Evolutionary conservation across 2,888 invertebrate genomes (phyloP).

Genomic region (Blera fallax): DNA sequence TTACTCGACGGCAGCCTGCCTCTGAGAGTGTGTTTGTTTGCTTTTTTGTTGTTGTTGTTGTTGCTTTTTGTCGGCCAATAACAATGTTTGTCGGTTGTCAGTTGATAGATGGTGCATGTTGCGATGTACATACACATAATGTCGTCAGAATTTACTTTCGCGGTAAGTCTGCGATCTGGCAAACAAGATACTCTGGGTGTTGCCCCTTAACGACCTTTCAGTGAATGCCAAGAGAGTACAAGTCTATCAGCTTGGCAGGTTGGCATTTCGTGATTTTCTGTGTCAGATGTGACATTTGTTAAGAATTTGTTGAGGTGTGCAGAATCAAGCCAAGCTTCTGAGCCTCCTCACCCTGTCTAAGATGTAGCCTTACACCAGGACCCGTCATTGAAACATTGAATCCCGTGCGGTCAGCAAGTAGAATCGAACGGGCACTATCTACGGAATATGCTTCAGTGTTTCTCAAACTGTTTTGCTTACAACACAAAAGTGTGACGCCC

Average conservation of each 20-base stretch:
- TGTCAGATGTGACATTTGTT: background rate
- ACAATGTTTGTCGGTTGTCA: slow-evolving; percentile 68
- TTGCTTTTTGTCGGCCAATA: slow-evolving; percentile 4
- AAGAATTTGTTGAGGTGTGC: background rate
- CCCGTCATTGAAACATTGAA: too few species aligned
- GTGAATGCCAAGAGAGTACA: slow-evolving; percentile 27
- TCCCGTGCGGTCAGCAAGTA: too few species aligned
- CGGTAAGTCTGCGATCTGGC: slow-evolving; percentile 33
- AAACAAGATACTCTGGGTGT: slow-evolving; percentile 48
- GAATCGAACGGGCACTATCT: too few species aligned
- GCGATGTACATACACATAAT: slow-evolving; percentile 51
- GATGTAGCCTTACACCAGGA: too few species aligned
- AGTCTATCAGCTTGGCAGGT: slow-evolving; percentile 29
- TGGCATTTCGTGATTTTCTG: background rate
- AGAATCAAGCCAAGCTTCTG: too few species aligned
- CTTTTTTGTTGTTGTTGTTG: background rate
- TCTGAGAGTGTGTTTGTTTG: background rate
- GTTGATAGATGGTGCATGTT: slow-evolving; percentile 65
- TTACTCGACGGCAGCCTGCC: background rate
- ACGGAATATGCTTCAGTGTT: too few species aligned
- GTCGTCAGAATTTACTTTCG: slow-evolving; percentile 46
- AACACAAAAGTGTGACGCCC: too few species aligned
- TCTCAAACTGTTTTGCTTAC: too few species aligned
- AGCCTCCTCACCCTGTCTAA: too few species aligned
- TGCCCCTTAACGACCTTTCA: slow-evolving; percentile 37